Percentiles rank a stretch among this genome's conserved stretches.
These are phyloP conservation scores for Holacanthus passer DNA, from an alignment of 2,113 vertebrate species.

Conservation along the genomic window DNA sequence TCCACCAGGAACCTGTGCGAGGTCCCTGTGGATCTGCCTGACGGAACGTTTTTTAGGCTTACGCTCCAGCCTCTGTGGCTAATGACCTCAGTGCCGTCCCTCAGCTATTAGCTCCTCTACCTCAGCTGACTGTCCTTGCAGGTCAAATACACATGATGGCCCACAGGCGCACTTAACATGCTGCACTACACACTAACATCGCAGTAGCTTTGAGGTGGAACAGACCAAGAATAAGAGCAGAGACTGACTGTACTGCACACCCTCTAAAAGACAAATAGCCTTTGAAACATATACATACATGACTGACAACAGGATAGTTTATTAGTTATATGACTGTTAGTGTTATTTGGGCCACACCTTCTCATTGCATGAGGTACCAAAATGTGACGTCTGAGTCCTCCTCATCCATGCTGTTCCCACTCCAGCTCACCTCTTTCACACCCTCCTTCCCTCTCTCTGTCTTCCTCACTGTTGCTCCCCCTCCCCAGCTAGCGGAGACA, in stretches of 20 bases:
- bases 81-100: conserved; percentile 78
- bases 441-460: conserved; percentile 9
- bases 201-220: conserved; percentile 27
- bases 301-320: background rate
- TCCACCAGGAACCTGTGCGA: conserved; percentile 43
- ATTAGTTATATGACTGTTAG: background rate
- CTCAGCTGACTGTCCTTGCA: conserved; percentile 72
- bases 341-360: background rate
- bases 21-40: conserved; percentile 60
- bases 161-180: conserved; percentile 59
- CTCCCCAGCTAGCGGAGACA: conserved; percentile 52
- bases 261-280: conserved; percentile 8
- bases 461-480: conserved; percentile 26
- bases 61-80: conserved; percentile 64
- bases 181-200: conserved; percentile 33
- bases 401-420: background rate
- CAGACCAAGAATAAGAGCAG: conserved; percentile 12
- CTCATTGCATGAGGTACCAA: background rate
- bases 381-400: background rate
- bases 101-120: conserved; percentile 73
- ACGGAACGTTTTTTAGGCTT: conserved; percentile 65
- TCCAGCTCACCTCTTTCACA: conserved; percentile 20
- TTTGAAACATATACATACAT: background rate
- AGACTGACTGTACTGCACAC: background rate
- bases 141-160: conserved; percentile 69